Conservation (phyloP, 2,888 invertebrate genomes). For the Temnothorax ravouxi region DNA sequence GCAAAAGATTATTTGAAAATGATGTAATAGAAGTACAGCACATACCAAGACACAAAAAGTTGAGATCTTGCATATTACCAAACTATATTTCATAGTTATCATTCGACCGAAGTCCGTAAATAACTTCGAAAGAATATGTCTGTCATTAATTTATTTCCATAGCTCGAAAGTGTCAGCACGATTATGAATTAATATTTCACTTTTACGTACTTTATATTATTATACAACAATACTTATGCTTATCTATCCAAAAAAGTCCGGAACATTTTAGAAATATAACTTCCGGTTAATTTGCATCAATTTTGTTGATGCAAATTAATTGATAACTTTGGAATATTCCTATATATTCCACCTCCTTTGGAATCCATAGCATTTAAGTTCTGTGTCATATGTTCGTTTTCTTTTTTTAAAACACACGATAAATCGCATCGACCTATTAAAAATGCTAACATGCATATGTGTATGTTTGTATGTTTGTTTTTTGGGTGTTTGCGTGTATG, state of each 20-base stretch:
- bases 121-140: background rate
- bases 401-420: background rate
- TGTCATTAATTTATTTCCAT: background rate
- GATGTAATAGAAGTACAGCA: background rate
- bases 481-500: background rate
- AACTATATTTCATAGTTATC: background rate
- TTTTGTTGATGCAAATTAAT: background rate
- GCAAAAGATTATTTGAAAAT: background rate
- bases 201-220: background rate
- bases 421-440: background rate
- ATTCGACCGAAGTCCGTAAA: constrained; percentile 1
- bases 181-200: background rate
- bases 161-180: background rate
- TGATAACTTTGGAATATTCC: background rate
- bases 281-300: background rate
- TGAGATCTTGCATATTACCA: background rate
- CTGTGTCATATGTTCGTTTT: background rate
- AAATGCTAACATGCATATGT: background rate
- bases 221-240: background rate
- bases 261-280: background rate
- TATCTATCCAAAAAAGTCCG: background rate
- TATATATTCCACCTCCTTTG: background rate
- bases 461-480: background rate
- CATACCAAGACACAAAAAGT: background rate
- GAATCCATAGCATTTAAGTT: background rate